These are phyloP conservation scores for Acrobasis suavella DNA, from an alignment of 2,888 invertebrate species.

Conservation along the genomic window DNA sequence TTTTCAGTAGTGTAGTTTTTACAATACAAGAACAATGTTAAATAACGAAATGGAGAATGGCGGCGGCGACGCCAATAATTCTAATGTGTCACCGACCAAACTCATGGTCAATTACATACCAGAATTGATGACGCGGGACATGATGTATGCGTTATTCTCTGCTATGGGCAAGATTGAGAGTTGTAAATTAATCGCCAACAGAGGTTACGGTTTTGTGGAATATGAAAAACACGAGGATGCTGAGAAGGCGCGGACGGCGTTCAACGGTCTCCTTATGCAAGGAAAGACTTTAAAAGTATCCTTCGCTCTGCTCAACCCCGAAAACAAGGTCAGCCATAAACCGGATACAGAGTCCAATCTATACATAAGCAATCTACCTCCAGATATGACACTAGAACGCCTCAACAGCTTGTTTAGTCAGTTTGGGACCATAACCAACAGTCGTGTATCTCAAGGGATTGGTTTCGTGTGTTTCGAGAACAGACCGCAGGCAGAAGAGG, in stretches of 20 bases:
- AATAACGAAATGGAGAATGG: slow-evolving; percentile 80
- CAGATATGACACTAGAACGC: slow-evolving; percentile 78
- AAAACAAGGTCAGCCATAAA: slow-evolving; percentile 77
- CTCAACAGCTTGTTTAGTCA: slow-evolving; percentile 71
- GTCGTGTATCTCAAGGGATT: slow-evolving; percentile 78
- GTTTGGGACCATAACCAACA: slow-evolving; percentile 76
- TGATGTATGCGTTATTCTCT: slow-evolving; percentile 81
- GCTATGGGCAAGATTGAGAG: slow-evolving; percentile 81
- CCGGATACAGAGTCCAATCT: slow-evolving; percentile 79
- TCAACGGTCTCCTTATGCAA: slow-evolving; percentile 80
- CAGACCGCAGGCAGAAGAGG: slow-evolving; percentile 74
- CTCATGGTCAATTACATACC: slow-evolving; percentile 83
- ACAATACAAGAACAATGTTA: slow-evolving; percentile 69
- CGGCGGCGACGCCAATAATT: slow-evolving; percentile 78
- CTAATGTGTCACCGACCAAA: slow-evolving; percentile 82
- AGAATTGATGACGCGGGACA: slow-evolving; percentile 79
- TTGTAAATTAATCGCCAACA: slow-evolving; percentile 77
- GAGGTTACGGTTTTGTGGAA: slow-evolving; percentile 79
- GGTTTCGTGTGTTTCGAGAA: slow-evolving; percentile 78
- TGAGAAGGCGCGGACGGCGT: slow-evolving; percentile 78
- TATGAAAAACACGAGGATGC: slow-evolving; percentile 80
- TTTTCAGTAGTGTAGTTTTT: slow-evolving; percentile 76
- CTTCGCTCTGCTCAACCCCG: slow-evolving; percentile 78
- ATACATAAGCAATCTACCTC: slow-evolving; percentile 79
- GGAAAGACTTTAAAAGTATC: slow-evolving; percentile 80